Base-by-base conservation (phyloP, 1,140 invertebrate genomes). In the Venustaconcha ellipsiformis region DNA sequence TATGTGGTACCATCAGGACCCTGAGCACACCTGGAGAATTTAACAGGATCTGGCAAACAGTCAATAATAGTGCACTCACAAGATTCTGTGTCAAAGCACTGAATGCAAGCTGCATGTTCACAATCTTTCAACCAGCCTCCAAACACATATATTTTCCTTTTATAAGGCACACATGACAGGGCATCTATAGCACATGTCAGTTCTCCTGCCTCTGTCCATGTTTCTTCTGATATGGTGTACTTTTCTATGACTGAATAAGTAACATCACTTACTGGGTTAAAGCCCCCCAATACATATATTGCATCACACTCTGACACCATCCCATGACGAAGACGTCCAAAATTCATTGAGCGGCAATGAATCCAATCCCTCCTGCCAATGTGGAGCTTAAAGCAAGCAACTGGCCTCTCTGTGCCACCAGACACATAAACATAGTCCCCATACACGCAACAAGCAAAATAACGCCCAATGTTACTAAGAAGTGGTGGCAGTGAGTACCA, bases 401-500 rank as follows among this genome's bases (percentile, higher is more conserved):
- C 76, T 37, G 82, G 82, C 71, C 78, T 48, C 59, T 81, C 71
- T 14, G 81, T 82, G 13, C 83, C 83, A 13, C 83, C 83, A 23
- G 83, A 81, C 17, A 84, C 80, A 63, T 81, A 84, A 23, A 84
- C 83, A 59, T 84, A 82, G 68, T 84, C 82, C 30, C 78, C 82
- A 73, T 81, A 81, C 14, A 84, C 83, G 59, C 83, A 84, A 55
- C 79, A 80, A 1, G 83, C 80, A 64, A 84, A 84, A 69, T 84
- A 82, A 30, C 82, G 79, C 15, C 83, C 83, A 8, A 82, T 82
- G 63, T 84, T 82, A 64, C 80, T 81, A 3, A 81, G 83, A 13
- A 84, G 69, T 3, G 78, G 74, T 8, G 83, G 76, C 58, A 84
- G 63, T n/a, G 78, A 80, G 64, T 67, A 84, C 83, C 83, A 84